Evolutionary conservation across 2,888 invertebrate species (phyloP).

Genomic region (Papilio gigon): DNA sequence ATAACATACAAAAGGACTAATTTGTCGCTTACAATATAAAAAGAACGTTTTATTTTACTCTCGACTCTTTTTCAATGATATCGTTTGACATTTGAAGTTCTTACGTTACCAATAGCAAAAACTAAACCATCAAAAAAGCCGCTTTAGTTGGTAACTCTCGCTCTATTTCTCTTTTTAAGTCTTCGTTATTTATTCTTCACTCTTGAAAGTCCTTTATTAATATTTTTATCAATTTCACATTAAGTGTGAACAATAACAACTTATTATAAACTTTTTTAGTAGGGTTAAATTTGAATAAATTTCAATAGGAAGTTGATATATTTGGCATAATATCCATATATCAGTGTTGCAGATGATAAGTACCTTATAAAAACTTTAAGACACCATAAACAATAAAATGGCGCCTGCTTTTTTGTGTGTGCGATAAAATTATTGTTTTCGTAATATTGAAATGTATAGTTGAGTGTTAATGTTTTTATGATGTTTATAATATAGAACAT

Average conservation of each 20-base stretch:
- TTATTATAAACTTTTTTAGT: not conserved
- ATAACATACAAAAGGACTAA: not conserved
- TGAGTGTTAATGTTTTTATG: slow-evolving; percentile 49
- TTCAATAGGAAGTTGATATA: not conserved
- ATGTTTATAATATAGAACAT: slow-evolving; percentile 47
- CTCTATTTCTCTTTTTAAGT: not conserved
- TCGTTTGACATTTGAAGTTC: slow-evolving; percentile 28
- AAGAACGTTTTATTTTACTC: slow-evolving; percentile 15
- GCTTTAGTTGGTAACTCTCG: not conserved
- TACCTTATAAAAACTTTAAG: slow-evolving; percentile 51
- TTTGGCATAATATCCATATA: slow-evolving; percentile 32
- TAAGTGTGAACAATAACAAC: not conserved
- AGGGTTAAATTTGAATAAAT: not conserved
- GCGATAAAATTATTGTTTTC: slow-evolving; percentile 79
- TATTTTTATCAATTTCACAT: not conserved
- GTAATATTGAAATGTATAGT: slow-evolving; percentile 56
- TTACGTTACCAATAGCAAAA: slow-evolving; percentile 27
- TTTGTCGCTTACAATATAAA: slow-evolving; percentile 4
- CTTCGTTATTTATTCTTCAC: not conserved
- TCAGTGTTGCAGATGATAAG: slow-evolving; percentile 23
- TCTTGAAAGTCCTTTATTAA: not conserved
- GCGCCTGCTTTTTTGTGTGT: slow-evolving; percentile 82
- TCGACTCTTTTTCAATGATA: slow-evolving; percentile 18
- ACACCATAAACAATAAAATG: slow-evolving; percentile 81
- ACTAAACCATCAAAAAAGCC: not conserved